Evolutionary conservation across 2,797 vertebrate genomes (phyloP).

Genomic region (Schizopygopsis malacanthus): DNA sequence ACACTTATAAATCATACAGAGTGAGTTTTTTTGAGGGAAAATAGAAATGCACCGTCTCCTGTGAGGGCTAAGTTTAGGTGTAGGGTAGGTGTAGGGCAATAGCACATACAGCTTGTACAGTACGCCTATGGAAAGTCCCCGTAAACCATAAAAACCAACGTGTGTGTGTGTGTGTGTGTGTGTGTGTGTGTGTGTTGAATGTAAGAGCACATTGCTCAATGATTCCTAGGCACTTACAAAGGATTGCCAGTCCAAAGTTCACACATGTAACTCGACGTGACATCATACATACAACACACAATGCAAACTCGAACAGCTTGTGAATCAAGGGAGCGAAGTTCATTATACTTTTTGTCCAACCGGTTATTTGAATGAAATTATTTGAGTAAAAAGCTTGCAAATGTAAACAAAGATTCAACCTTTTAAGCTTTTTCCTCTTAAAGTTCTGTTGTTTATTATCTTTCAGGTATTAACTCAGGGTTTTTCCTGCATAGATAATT

Average conservation of each 20-base stretch:
- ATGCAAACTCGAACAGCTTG: neutral
- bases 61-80: too few species aligned
- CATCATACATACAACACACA: neutral
- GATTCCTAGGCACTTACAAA: neutral
- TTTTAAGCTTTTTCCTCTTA: neutral
- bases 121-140: too few species aligned
- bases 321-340: slow-evolving; percentile 1
- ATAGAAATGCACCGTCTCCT: too few species aligned
- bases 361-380: neutral
- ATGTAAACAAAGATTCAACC: neutral
- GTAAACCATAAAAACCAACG: too few species aligned
- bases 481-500: too few species aligned
- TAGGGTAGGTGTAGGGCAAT: too few species aligned
- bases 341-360: neutral
- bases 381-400: neutral
- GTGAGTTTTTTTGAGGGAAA: too few species aligned
- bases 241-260: slow-evolving; percentile 33
- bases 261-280: neutral
- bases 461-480: neutral
- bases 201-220: neutral
- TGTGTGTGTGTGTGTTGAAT: neutral
- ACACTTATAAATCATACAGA: too few species aligned
- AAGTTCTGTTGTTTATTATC: neutral
- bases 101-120: too few species aligned
- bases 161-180: neutral